Evolutionary conservation across 1,140 invertebrate species (phyloP), one percentile per base, ranked within the genome.

Genomic region (Drosophila parvula): DNA sequence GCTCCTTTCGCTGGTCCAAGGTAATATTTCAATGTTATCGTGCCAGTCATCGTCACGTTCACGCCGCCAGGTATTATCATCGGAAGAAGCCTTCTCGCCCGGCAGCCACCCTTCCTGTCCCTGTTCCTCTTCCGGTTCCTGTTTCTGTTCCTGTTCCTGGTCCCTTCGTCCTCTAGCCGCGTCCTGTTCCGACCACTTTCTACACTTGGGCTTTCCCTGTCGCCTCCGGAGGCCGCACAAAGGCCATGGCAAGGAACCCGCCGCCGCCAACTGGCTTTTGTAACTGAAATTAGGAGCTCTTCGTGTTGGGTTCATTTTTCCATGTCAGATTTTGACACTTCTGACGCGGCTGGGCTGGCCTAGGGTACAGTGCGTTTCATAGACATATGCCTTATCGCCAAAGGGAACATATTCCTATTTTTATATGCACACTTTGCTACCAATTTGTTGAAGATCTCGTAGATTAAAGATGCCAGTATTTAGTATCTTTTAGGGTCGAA

Each of bases 1-100:
- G 10, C 16, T 5, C 7, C 60, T 1, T 32, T 18, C 10, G 11
- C 11, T 40, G 30, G 22, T 7, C 56, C 41, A 40, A n/a, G 58
- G 62, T 53, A 64, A 85, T 84, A 78, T 84, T 77, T 84, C 81
- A 84, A 80, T 77, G 73, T 47, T 84, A 84, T 80, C 81, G 63
- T 56, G 61, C 63, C 69, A 80, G 73, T 74, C 82, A 86, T 85
- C 81, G 74, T 78, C 81, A 85, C 81, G 81, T 85, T 85, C 71
- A 60, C 44, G 53, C 68, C 53, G 34, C 69, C 78, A 74, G 78
- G 78, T 78, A 81, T 85, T 85, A 85, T 81, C 81, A 81, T 55
- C 55, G 74, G 69, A 56, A 58, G 59, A 68, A 47, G 36, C n/a
- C 68, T 58, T 56, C 45, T 12, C 45, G 27, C 38, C 40, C n/a